Percentiles rank a stretch among this genome's conserved stretches.
Conservation (phyloP, 2,797 vertebrate genomes). For the Enteromius radiatus region DNA sequence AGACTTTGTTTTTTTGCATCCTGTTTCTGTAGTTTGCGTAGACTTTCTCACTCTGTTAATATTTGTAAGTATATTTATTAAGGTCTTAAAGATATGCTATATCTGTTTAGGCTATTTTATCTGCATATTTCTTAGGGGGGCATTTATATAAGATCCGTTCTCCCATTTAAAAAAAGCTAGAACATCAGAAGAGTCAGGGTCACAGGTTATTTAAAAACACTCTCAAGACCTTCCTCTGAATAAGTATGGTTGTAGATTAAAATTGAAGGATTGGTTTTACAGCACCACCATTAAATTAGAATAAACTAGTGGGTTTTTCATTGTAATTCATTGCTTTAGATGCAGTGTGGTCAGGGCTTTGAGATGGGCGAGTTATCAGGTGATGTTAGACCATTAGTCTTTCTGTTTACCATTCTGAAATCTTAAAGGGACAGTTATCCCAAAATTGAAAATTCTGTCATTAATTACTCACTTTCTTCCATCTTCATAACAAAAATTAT, state of each 20-base stretch:
- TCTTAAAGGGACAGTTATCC: too few relatives aligned
- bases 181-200: too few relatives aligned
- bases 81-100: not conserved
- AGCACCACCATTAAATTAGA: not conserved
- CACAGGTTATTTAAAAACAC: not conserved
- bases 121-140: not conserved
- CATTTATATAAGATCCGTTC: not conserved
- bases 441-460: too few relatives aligned
- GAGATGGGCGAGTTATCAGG: not conserved
- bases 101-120: not conserved
- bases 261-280: not conserved
- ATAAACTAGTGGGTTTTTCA: not conserved
- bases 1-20: not conserved
- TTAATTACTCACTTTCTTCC: too few relatives aligned
- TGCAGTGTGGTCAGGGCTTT: not conserved
- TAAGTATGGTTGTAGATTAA: not conserved
- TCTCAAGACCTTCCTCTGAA: not conserved
- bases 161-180: too few relatives aligned
- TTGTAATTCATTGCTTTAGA: not conserved
- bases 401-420: not conserved
- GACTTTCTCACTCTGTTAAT: not conserved
- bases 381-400: constrained; percentile 15
- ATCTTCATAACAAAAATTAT: too few relatives aligned
- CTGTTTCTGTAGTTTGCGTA: not conserved
- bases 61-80: not conserved